Evolutionary conservation across 2,888 invertebrate species (phyloP).

Genomic region (Synanthedon formicaeformis): DNA sequence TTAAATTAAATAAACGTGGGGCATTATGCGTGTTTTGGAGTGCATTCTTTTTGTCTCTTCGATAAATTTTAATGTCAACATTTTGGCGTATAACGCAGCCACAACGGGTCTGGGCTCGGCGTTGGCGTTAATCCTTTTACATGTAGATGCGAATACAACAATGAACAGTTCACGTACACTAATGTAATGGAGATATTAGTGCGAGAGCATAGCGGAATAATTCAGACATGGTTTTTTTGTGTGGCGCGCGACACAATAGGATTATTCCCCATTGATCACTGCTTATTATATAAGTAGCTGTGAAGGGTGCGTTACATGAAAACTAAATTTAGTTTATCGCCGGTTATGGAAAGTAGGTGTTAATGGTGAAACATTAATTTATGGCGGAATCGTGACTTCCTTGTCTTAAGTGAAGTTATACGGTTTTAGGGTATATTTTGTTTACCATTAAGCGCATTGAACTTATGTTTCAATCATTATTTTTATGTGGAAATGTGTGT

Average conservation of each 20-base stretch:
- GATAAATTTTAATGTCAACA: slow-evolving; percentile 51
- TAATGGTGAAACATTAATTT: slow-evolving; percentile 64
- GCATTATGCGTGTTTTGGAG: slow-evolving; percentile 54
- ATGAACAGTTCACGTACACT: slow-evolving; percentile 42
- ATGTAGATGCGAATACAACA: slow-evolving; percentile 32
- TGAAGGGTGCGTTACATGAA: slow-evolving; percentile 67
- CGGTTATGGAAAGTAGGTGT: slow-evolving; percentile 70
- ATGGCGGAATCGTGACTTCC: slow-evolving; percentile 61
- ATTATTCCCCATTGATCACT: slow-evolving; percentile 70
- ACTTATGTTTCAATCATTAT: too few relatives aligned
- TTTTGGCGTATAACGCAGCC: slow-evolving; percentile 26
- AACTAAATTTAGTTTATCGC: slow-evolving; percentile 72
- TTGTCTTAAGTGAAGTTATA: slow-evolving; percentile 37
- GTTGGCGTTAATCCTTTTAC: slow-evolving; percentile 46
- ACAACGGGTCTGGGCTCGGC: too few relatives aligned
- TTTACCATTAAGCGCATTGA: too few relatives aligned
- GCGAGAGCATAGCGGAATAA: slow-evolving; percentile 63
- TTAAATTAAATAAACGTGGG: slow-evolving; percentile 67
- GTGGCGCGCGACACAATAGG: slow-evolving; percentile 59
- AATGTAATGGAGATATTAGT: slow-evolving; percentile 68
- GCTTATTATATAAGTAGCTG: slow-evolving; percentile 65
- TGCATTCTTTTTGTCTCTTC: slow-evolving; percentile 52
- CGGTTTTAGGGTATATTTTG: slow-evolving; percentile 10
- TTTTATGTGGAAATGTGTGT: too few relatives aligned
- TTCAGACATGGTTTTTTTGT: slow-evolving; percentile 67